phyloP scores from a whole-genome alignment of 2,113 vertebrate species.

The Lipotes vexillifer region DNA sequence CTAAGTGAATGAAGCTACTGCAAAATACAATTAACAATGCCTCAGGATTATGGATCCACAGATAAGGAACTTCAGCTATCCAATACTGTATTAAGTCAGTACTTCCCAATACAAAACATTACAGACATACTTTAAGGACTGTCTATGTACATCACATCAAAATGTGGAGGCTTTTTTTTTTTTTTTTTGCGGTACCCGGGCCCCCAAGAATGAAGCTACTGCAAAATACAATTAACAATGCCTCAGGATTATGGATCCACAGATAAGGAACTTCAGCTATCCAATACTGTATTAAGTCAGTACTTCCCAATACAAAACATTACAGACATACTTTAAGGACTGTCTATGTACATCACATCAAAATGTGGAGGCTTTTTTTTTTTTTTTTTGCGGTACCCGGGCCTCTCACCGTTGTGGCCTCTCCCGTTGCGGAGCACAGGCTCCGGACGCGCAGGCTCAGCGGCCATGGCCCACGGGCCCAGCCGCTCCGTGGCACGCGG shows the following conservation, averaged over 20 bases:
- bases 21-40: not conserved
- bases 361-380: not conserved
- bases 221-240: not conserved
- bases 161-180: not conserved
- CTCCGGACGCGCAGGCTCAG: no score
- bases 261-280: not conserved
- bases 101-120: not conserved
- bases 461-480: no score
- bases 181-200: no score
- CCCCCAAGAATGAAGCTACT: not conserved
- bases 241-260: not conserved
- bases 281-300: not conserved
- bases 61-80: not conserved
- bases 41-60: not conserved
- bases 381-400: no score
- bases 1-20: not conserved
- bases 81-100: not conserved
- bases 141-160: not conserved
- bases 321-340: not conserved
- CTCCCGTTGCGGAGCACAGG: no score
- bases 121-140: not conserved
- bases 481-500: no score
- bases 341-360: not conserved
- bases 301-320: not conserved
- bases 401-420: no score